A percentile compares a stretch with the other conserved stretches of the same genome.
phyloP scores from a whole-genome alignment of 2,113 vertebrate genomes.

The Psophia crepitans region DNA sequence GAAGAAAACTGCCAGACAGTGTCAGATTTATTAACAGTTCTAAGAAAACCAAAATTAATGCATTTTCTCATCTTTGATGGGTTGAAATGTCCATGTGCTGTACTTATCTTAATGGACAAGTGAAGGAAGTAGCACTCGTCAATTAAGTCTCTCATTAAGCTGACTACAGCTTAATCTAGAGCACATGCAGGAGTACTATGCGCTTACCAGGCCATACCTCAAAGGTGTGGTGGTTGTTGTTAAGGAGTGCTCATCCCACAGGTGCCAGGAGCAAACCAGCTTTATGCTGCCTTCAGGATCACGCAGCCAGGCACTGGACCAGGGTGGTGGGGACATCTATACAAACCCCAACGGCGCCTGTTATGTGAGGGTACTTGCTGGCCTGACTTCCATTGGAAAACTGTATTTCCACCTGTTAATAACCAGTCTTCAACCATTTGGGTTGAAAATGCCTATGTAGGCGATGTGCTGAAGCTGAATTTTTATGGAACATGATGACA shows the following conservation, averaged over 20 bases:
- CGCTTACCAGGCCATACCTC: constrained; percentile 19
- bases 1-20: constrained; percentile 78
- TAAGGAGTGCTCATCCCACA: not conserved
- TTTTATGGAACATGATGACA: not conserved
- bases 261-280: not conserved
- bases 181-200: not conserved
- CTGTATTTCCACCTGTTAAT: not conserved
- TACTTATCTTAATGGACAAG: constrained; percentile 75
- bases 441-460: not conserved
- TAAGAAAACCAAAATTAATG: constrained; percentile 74
- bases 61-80: constrained; percentile 72
- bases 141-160: constrained; percentile 72
- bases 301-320: fast-evolving
- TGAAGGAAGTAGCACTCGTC: constrained; percentile 63
- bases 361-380: not conserved
- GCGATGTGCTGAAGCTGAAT: not conserved
- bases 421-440: not conserved
- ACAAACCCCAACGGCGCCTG: not conserved
- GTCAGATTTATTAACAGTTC: constrained; percentile 77
- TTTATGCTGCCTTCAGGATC: not conserved
- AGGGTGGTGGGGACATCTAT: not conserved
- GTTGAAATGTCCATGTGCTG: constrained; percentile 60
- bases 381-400: not conserved
- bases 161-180: constrained; percentile 45
- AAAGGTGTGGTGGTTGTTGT: not conserved